phyloP scores from a whole-genome alignment of 2,113 vertebrate species.

The Pogona vitticeps region DNA sequence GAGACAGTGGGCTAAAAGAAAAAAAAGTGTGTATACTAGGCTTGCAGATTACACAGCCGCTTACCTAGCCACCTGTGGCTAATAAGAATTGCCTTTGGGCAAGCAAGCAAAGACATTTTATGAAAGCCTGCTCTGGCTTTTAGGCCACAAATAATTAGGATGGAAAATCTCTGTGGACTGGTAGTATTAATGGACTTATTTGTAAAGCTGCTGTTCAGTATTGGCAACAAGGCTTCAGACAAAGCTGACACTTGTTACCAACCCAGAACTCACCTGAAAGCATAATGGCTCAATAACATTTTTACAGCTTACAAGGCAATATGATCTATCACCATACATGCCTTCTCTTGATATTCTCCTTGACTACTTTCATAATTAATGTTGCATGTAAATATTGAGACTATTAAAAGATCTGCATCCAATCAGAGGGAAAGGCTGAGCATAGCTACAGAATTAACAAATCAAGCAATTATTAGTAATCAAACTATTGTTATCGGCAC shows the following conservation, averaged over 20 bases:
- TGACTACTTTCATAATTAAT: neutral
- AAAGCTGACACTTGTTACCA: neutral
- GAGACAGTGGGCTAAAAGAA: neutral
- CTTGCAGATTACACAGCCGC: neutral
- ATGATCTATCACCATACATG: rapidly evolving
- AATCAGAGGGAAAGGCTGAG: rapidly evolving
- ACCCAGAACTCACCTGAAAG: neutral
- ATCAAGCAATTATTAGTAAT: constrained; percentile 30
- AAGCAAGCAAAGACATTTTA: neutral
- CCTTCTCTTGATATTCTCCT: neutral
- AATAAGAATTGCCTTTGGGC: neutral
- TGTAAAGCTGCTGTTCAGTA: neutral
- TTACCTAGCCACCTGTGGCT: neutral
- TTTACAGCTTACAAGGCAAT: neutral
- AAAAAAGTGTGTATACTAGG: neutral
- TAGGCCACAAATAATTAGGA: neutral
- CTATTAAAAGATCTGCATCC: neutral
- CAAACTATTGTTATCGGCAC: constrained; percentile 19
- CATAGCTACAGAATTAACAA: constrained; percentile 12
- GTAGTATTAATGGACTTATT: neutral
- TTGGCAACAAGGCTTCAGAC: neutral
- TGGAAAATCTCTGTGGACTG: neutral
- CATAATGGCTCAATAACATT: neutral
- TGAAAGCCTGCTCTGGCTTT: too few species aligned
- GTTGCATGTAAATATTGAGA: neutral